phyloP scores from a whole-genome alignment of 2,113 vertebrate genomes.

The Regulus satrapa region DNA sequence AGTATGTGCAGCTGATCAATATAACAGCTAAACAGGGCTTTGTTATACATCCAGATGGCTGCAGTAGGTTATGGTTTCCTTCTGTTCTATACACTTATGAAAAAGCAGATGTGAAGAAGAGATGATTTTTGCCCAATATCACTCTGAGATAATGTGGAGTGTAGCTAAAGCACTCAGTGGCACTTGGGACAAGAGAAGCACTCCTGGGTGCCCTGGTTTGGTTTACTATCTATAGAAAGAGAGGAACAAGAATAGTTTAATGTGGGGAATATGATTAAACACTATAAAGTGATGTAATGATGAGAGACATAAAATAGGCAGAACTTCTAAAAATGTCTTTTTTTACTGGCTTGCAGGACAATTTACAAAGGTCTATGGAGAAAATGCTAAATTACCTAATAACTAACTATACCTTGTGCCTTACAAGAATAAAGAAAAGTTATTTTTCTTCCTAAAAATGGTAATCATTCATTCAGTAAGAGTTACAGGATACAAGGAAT shows the following conservation, averaged over 20 bases:
- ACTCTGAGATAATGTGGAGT: neutral
- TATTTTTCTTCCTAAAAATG: neutral
- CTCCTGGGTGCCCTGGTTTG: neutral
- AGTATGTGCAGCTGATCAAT: neutral
- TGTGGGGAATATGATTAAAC: neutral
- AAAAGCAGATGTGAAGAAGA: neutral
- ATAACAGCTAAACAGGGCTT: neutral
- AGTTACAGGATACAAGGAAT: neutral
- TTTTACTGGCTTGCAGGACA: neutral
- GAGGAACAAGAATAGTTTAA: neutral
- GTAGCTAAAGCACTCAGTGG: neutral
- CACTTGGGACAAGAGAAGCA: neutral
- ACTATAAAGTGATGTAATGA: neutral
- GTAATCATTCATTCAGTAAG: neutral
- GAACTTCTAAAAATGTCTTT: neutral
- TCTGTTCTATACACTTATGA: neutral
- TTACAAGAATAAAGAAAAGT: neutral
- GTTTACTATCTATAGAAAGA: neutral
- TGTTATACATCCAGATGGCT: neutral
- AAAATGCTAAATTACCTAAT: neutral
- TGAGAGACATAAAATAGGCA: neutral
- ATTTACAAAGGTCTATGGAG: neutral
- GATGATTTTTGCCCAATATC: neutral
- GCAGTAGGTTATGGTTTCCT: neutral
- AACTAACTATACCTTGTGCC: neutral